phyloP scores from a whole-genome alignment of 2,113 vertebrate genomes.

The Saguinus imperator region DNA sequence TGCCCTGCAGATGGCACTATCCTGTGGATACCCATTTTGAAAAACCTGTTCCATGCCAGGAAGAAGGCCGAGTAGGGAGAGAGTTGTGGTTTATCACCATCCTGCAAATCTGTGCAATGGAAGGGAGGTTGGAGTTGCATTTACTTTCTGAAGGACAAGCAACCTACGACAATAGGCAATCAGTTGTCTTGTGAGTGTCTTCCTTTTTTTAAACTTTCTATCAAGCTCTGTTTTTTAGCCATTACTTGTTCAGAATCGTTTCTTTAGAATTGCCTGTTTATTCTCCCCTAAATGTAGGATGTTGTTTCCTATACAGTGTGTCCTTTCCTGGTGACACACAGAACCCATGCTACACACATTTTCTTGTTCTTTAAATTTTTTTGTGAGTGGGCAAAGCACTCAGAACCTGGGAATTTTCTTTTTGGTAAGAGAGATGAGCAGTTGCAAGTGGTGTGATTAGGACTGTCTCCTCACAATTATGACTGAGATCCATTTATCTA shows the following conservation, averaged over 20 bases:
- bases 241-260: slow-evolving; percentile 64
- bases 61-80: neutral
- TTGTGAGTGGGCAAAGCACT: slow-evolving; percentile 12
- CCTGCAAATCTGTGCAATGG: too few species aligned
- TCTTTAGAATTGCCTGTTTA: slow-evolving; percentile 65
- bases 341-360: slow-evolving; percentile 20
- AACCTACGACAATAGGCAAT: neutral
- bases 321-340: slow-evolving; percentile 52
- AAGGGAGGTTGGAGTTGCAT: neutral
- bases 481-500: slow-evolving; percentile 39
- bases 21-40: neutral
- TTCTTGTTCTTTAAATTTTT: slow-evolving; percentile 57
- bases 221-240: slow-evolving; percentile 38
- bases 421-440: neutral
- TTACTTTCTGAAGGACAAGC: neutral
- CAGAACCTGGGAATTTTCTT: slow-evolving; percentile 49
- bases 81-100: accelerated
- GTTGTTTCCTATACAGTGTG: slow-evolving; percentile 56
- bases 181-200: slow-evolving; percentile 1
- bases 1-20: accelerated
- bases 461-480: slow-evolving; percentile 27
- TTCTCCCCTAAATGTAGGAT: neutral
- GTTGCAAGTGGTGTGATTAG: slow-evolving; percentile 11
- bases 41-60: neutral
- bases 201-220: neutral